A percentile compares a stretch with the other conserved stretches of the same genome.
Conservation (phyloP, 1,140 invertebrate species). For the Drosophila insularis region DNA sequence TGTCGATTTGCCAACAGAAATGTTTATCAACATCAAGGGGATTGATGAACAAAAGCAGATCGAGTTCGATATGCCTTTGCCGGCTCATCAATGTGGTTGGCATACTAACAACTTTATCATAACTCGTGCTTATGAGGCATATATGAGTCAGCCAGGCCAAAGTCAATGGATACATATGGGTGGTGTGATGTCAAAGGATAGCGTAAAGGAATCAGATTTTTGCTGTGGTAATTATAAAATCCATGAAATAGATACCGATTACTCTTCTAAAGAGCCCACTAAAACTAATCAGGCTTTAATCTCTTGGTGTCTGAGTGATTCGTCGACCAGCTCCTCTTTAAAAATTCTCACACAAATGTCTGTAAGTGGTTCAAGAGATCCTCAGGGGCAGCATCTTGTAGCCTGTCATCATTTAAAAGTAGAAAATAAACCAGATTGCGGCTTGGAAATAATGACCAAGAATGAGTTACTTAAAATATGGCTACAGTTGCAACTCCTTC, state of each 20-base stretch:
- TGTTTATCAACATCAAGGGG: conserved; percentile 45
- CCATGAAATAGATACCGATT: conserved; percentile 13
- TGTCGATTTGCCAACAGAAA: conserved; percentile 61
- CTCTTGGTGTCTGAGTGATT: not conserved
- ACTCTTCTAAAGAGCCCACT: not conserved
- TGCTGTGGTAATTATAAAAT: conserved; percentile 29
- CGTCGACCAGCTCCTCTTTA: not conserved
- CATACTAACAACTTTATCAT: conserved; percentile 57
- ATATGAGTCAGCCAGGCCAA: conserved; percentile 24
- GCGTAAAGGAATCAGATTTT: not conserved
- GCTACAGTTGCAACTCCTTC: conserved; percentile 62
- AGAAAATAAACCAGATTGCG: conserved; percentile 70
- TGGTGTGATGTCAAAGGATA: not conserved
- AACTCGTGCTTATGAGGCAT: conserved; percentile 39
- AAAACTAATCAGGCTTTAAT: conserved; percentile 45
- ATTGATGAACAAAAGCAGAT: conserved; percentile 38
- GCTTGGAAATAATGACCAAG: conserved; percentile 71
- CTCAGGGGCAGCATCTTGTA: conserved; percentile 11
- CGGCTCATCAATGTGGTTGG: conserved; percentile 59
- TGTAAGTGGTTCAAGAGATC: conserved; percentile 12
- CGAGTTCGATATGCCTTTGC: conserved; percentile 59
- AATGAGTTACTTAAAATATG: conserved; percentile 68
- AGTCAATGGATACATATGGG: conserved; percentile 42
- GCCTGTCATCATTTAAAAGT: conserved; percentile 62
- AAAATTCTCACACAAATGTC: conserved; percentile 39